phyloP scores from a whole-genome alignment of 1,140 invertebrate species.

The Pemphigus obesinymphae region DNA sequence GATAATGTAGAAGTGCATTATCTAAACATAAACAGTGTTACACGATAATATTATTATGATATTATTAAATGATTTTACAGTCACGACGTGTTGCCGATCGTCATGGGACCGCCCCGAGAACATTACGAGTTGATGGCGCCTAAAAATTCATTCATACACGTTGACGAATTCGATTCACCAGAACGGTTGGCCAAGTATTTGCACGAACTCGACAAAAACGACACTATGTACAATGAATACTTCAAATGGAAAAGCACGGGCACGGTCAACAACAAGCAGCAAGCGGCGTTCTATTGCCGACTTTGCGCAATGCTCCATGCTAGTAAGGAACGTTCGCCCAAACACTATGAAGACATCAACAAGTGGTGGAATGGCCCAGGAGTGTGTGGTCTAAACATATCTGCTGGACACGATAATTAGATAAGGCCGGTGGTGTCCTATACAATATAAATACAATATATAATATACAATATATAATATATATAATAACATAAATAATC shows the following conservation, averaged over 20 bases:
- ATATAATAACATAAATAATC: too few relatives aligned
- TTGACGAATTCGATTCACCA: constrained; percentile 84
- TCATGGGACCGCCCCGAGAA: constrained; percentile 84
- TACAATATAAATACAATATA: too few relatives aligned
- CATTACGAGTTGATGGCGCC: constrained; percentile 84
- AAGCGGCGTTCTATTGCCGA: constrained; percentile 91
- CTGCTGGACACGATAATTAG: too few relatives aligned
- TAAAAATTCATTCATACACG: constrained; percentile 82
- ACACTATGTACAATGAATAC: constrained; percentile 83
- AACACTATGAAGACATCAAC: not conserved
- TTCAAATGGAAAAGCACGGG: constrained; percentile 84
- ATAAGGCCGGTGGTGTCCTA: too few relatives aligned
- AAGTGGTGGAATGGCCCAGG: not conserved
- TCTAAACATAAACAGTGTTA: too few relatives aligned
- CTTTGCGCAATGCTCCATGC: constrained; percentile 84
- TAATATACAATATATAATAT: too few relatives aligned
- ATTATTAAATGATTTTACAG: too few relatives aligned
- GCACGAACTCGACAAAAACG: constrained; percentile 71
- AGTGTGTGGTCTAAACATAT: not conserved
- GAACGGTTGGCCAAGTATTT: constrained; percentile 79
- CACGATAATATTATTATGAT: too few relatives aligned
- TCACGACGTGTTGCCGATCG: constrained; percentile 81
- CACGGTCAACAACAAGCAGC: constrained; percentile 78
- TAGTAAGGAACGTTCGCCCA: constrained; percentile 46
- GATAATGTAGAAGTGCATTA: too few relatives aligned